Conservation (phyloP, 2,113 vertebrate species). For the Athene cunicularia region DNA sequence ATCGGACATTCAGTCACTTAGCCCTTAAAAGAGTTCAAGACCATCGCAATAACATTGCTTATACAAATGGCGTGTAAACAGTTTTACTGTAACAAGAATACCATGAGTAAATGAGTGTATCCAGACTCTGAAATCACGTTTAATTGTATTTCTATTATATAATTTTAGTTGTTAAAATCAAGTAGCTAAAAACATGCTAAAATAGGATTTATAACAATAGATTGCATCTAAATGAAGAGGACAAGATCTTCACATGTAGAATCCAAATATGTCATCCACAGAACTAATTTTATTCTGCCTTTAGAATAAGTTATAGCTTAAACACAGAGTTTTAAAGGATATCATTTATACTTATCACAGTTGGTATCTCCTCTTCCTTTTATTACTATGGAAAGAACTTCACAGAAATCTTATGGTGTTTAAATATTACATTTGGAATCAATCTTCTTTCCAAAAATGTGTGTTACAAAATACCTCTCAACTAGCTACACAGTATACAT, state of each 20-base stretch:
- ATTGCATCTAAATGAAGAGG: neutral
- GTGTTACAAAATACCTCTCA: neutral
- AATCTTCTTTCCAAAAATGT: neutral
- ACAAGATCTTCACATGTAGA: neutral
- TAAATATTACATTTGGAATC: neutral
- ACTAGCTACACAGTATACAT: neutral
- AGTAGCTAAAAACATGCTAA: neutral
- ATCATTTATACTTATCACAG: neutral
- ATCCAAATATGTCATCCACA: neutral
- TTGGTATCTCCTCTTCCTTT: neutral
- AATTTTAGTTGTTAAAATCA: neutral
- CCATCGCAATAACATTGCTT: neutral
- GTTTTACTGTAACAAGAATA: neutral
- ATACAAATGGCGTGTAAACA: neutral
- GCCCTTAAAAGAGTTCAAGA: neutral
- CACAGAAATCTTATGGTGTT: neutral
- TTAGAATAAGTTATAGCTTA: neutral
- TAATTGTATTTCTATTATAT: neutral
- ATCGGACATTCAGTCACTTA: neutral
- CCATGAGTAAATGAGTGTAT: neutral
- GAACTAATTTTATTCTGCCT: neutral
- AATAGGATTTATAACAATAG: neutral
- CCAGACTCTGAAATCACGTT: neutral
- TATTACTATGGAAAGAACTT: neutral
- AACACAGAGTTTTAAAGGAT: neutral